Conservation (phyloP, 2,888 invertebrate species). For the Odontocolon sp. region DNA sequence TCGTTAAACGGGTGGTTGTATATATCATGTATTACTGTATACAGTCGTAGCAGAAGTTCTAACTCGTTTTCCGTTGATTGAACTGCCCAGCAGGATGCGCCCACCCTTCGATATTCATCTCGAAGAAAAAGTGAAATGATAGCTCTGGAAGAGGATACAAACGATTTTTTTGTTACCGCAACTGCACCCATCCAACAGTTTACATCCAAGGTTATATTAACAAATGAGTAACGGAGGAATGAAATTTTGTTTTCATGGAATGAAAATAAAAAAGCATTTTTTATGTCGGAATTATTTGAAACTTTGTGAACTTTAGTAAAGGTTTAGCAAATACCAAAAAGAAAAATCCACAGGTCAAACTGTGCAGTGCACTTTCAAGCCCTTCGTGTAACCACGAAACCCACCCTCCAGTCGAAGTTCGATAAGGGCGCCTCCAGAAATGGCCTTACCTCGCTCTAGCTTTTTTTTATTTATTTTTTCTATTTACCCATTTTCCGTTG, state of each 20-base stretch:
- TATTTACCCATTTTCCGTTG: slow-evolving; percentile 15
- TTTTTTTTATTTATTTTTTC: too few relatives aligned
- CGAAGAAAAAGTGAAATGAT: slow-evolving; percentile 1
- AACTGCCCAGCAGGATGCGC: not conserved
- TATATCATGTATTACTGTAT: too few relatives aligned
- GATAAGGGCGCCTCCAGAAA: not conserved
- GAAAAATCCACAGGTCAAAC: not conserved
- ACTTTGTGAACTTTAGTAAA: slow-evolving; percentile 33
- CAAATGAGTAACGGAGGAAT: not conserved
- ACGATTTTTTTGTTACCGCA: too few relatives aligned
- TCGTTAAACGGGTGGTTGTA: slow-evolving; percentile 37
- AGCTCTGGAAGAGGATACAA: too few relatives aligned
- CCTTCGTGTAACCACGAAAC: slow-evolving; percentile 1
- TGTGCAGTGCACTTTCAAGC: not conserved
- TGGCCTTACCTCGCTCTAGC: slow-evolving; percentile 10
- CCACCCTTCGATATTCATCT: not conserved
- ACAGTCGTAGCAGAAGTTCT: too few relatives aligned
- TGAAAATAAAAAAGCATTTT: not conserved
- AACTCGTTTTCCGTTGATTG: slow-evolving; percentile 10
- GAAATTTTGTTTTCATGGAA: too few relatives aligned
- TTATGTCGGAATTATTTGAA: slow-evolving; percentile 34
- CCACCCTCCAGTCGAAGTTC: slow-evolving; percentile 1
- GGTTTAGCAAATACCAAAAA: slow-evolving; percentile 19
- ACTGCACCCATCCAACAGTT: too few relatives aligned
- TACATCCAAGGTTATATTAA: too few relatives aligned